These are phyloP conservation scores for Luehdorfia chinensis DNA, from an alignment of 1,140 invertebrate species.

Conservation along the genomic window DNA sequence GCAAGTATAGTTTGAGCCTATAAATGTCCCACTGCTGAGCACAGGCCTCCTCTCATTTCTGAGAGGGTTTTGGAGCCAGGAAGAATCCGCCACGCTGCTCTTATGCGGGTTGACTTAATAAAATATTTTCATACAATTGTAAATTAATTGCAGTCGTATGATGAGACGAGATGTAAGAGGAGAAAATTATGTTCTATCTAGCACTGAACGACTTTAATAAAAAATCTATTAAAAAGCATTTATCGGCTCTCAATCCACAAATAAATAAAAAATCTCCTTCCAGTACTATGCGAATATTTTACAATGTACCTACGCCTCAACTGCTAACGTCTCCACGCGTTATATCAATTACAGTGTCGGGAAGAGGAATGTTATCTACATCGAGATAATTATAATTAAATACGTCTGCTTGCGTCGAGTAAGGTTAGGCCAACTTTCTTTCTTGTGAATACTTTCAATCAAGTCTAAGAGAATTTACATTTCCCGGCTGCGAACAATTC, in stretches of 20 bases:
- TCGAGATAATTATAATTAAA: constrained; percentile 13
- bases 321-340: neutral
- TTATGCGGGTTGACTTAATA: too few species aligned
- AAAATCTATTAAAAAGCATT: constrained; percentile 39
- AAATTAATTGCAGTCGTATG: neutral
- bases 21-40: too few species aligned
- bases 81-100: too few species aligned
- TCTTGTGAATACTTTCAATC: constrained; percentile 39
- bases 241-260: constrained; percentile 21
- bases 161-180: constrained; percentile 12
- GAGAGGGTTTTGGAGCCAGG: too few species aligned
- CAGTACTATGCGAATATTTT: neutral
- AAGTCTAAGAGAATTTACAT: constrained; percentile 26
- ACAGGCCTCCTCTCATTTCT: too few species aligned
- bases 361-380: constrained; percentile 4
- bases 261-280: constrained; percentile 25
- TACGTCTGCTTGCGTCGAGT: neutral
- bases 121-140: too few species aligned
- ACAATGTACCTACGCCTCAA: neutral
- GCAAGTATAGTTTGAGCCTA: too few species aligned
- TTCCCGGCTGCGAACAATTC: constrained; percentile 11
- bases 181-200: constrained; percentile 2
- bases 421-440: constrained; percentile 29
- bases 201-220: too few species aligned
- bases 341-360: constrained; percentile 3